phyloP scores from a whole-genome alignment of 2,888 invertebrate species.

The Ornithoptera alexandrae region DNA sequence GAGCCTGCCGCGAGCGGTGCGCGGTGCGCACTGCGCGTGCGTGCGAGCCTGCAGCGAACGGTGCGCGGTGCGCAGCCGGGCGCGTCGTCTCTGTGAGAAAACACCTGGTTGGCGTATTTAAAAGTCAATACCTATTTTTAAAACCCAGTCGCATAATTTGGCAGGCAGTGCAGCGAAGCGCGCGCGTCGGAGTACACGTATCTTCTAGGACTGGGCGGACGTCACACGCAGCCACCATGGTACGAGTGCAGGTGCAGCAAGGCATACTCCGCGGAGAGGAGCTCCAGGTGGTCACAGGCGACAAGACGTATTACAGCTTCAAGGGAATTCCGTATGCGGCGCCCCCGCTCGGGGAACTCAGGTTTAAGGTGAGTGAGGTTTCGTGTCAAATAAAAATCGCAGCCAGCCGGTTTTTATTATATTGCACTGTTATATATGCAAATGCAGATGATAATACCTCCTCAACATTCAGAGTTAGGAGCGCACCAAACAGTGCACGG shows the following conservation, averaged over 20 bases:
- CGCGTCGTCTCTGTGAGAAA: too few species aligned
- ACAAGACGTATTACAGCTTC: conserved; percentile 34
- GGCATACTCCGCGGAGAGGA: conserved; percentile 48
- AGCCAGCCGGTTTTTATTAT: too few species aligned
- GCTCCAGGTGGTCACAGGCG: conserved; percentile 39
- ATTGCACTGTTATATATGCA: too few species aligned
- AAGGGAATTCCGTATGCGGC: conserved; percentile 36
- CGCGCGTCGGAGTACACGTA: background rate
- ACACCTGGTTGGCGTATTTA: too few species aligned
- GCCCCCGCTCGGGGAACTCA: conserved; percentile 32
- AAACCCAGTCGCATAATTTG: background rate
- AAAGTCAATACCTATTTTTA: too few species aligned
- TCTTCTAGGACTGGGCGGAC: too few species aligned
- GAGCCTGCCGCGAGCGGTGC: too few species aligned
- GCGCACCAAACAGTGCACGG: too few species aligned
- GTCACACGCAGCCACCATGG: conserved; percentile 27
- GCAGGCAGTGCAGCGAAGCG: background rate
- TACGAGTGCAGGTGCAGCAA: conserved; percentile 43
- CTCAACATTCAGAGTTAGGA: too few species aligned
- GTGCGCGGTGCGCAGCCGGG: background rate
- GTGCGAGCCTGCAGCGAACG: background rate
- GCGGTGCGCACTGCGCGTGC: too few species aligned
- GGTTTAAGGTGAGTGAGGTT: conserved; percentile 28
- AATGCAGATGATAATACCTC: too few species aligned
- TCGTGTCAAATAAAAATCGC: too few species aligned